Evolutionary conservation across 2,888 invertebrate species (phyloP).

Genomic region (Halocaridina rubra): DNA sequence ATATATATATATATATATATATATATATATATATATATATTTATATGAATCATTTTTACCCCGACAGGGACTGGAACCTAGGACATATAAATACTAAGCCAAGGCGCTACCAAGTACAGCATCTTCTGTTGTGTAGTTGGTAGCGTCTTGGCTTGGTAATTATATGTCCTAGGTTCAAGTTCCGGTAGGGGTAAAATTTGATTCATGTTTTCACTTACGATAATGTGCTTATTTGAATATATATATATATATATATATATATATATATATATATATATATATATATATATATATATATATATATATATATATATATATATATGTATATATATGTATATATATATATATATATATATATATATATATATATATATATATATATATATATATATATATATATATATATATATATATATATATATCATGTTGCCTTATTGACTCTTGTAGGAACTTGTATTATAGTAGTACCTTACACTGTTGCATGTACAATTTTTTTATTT

Average conservation of each 20-base stretch:
- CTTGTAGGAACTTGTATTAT: background rate
- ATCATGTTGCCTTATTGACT: background rate
- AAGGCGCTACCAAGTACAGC: too few relatives aligned
- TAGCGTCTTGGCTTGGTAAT: too few relatives aligned
- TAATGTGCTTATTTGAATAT: background rate
- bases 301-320: background rate
- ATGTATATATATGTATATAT: background rate
- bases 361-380: background rate
- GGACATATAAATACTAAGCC: too few relatives aligned
- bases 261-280: background rate
- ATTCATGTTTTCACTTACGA: background rate
- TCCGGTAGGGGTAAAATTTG: too few relatives aligned
- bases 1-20: too few relatives aligned
- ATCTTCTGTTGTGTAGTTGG: too few relatives aligned
- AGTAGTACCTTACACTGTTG: too few relatives aligned
- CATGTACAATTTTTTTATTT: background rate
- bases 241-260: background rate
- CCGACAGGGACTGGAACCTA: too few relatives aligned
- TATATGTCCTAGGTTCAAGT: too few relatives aligned
- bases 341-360: background rate
- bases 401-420: background rate
- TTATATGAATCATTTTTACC: too few relatives aligned
- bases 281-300: background rate
- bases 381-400: background rate
- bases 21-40: too few relatives aligned